These are phyloP conservation scores for Bucorvus abyssinicus DNA, from an alignment of 2,797 vertebrate species.

Conservation along the genomic window DNA sequence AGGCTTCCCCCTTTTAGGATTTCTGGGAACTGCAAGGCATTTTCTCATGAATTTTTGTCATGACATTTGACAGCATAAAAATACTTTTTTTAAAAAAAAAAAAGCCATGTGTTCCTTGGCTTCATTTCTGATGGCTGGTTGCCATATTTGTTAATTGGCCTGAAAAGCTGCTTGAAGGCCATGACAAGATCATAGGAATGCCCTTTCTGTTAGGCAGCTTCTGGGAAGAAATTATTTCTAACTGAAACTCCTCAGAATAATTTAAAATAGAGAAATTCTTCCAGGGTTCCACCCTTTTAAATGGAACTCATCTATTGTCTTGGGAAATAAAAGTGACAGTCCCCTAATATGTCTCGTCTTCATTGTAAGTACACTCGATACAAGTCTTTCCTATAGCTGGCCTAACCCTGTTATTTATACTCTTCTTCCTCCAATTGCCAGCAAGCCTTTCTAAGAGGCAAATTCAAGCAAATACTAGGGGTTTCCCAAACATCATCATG, in stretches of 20 bases:
- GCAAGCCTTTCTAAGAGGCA: neutral
- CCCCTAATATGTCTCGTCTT: neutral
- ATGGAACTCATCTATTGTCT: neutral
- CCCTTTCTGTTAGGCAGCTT: neutral
- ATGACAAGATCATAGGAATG: slow-evolving; percentile 21
- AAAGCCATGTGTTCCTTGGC: slow-evolving; percentile 2
- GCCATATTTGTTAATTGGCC: slow-evolving; percentile 24
- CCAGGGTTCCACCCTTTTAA: neutral
- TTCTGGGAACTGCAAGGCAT: slow-evolving; percentile 35
- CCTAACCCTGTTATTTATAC: neutral
- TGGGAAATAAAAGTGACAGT: neutral
- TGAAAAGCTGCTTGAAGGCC: neutral
- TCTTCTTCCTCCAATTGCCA: neutral
- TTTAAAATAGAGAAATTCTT: neutral
- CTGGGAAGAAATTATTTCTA: neutral
- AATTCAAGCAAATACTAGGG: neutral
- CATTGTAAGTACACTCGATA: accelerated
- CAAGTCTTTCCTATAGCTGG: neutral
- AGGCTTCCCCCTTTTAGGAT: neutral
- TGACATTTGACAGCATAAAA: slow-evolving; percentile 32
- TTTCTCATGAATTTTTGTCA: slow-evolving; percentile 53
- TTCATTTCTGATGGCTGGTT: slow-evolving; percentile 1
- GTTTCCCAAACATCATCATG: neutral
- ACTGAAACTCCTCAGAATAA: neutral
- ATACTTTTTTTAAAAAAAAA: neutral